Conservation (phyloP, 2,797 vertebrate genomes). For the Aplochiton taeniatus region DNA sequence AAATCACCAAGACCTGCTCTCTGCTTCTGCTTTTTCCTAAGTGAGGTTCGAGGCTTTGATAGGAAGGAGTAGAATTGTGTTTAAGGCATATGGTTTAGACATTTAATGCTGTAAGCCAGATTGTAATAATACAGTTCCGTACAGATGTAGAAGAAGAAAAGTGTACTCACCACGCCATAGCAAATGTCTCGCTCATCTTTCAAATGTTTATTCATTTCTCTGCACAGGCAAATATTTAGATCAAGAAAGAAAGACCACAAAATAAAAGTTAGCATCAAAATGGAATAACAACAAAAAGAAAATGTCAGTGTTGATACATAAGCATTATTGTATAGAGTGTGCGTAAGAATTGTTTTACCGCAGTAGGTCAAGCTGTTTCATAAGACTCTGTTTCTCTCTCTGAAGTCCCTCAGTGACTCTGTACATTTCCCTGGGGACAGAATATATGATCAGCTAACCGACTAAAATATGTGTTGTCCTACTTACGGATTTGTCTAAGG, state of each 20-base stretch:
- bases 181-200: slow-evolving; percentile 85
- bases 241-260: slow-evolving; percentile 5
- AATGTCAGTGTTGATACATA: too few species aligned
- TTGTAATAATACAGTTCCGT: not conserved
- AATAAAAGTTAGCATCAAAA: slow-evolving; percentile 10
- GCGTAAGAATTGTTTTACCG: slow-evolving; percentile 68
- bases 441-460: not conserved
- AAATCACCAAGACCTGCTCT: slow-evolving; percentile 62
- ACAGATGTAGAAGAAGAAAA: not conserved
- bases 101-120: not conserved
- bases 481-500: too few species aligned
- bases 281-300: not conserved
- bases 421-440: slow-evolving; percentile 84
- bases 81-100: too few species aligned
- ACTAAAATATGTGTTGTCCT: too few species aligned
- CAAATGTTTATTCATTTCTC: slow-evolving; percentile 94
- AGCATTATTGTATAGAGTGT: too few species aligned
- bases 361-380: slow-evolving; percentile 90
- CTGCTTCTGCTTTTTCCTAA: slow-evolving; percentile 79
- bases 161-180: slow-evolving; percentile 78
- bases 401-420: slow-evolving; percentile 86
- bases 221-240: slow-evolving; percentile 47
- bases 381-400: slow-evolving; percentile 87
- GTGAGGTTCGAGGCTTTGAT: slow-evolving; percentile 73
- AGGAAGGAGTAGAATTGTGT: slow-evolving; percentile 29